Conservation (phyloP, 2,797 vertebrate species). For the Sebastes miniatus region DNA sequence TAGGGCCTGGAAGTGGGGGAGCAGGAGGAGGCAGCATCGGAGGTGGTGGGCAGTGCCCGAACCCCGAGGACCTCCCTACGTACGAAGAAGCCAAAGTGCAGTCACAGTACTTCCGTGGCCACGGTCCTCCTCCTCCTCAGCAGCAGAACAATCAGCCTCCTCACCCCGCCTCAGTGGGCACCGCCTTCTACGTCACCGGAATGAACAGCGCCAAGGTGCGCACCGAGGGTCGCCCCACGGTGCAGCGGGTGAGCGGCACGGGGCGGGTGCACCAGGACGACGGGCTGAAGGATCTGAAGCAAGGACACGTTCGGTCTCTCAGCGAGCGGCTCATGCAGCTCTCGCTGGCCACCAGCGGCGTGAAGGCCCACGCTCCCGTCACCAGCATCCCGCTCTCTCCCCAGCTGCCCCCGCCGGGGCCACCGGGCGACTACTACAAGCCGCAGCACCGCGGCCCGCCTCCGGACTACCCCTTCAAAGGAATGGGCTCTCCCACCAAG, state of each 20-base stretch:
- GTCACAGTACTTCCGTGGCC: slow-evolving; percentile 95
- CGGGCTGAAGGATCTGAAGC: slow-evolving; percentile 96
- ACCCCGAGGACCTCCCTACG: slow-evolving; percentile 93
- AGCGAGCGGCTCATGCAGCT: slow-evolving; percentile 98
- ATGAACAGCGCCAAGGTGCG: slow-evolving; percentile 86
- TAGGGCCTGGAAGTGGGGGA: slow-evolving; percentile 52
- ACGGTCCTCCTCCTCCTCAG: slow-evolving; percentile 68
- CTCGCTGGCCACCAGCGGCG: slow-evolving; percentile 94
- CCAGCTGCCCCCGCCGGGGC: slow-evolving; percentile 83
- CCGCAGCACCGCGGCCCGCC: slow-evolving; percentile 92
- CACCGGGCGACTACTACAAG: slow-evolving; percentile 91
- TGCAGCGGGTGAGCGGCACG: slow-evolving; percentile 89
- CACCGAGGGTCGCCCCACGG: slow-evolving; percentile 92
- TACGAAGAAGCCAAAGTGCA: slow-evolving; percentile 99
- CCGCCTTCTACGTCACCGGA: slow-evolving; percentile 94
- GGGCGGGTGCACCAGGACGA: slow-evolving; percentile 97
- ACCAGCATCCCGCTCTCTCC: slow-evolving; percentile 91
- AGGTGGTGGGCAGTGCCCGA: slow-evolving; percentile 83
- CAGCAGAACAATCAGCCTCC: slow-evolving; percentile 69
- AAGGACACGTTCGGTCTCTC: slow-evolving; percentile 95
- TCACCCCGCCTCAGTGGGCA: slow-evolving; percentile 77
- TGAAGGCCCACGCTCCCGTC: slow-evolving; percentile 94
- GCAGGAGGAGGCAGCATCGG: slow-evolving; percentile 77
- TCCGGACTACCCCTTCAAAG: slow-evolving; percentile 95
- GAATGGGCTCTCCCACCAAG: slow-evolving; percentile 85